Percentiles rank a stretch among this genome's conserved stretches.
phyloP scores from a whole-genome alignment of 1,140 invertebrate genomes.

The Calephelis virginiensis region DNA sequence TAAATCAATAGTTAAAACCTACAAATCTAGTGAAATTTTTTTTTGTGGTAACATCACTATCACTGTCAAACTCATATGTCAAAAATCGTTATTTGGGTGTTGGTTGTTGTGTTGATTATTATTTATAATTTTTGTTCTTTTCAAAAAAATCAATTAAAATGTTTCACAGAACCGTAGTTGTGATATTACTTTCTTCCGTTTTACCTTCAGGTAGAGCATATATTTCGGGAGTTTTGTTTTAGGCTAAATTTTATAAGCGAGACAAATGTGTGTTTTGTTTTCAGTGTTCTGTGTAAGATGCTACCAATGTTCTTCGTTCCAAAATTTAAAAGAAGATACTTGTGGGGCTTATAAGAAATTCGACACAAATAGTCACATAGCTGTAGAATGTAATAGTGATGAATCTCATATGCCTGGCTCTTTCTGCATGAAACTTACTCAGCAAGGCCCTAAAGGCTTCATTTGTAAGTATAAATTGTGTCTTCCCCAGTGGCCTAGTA shows the following conservation, averaged over 20 bases:
- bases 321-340: constrained; percentile 82
- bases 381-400: constrained; percentile 93
- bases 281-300: constrained; percentile 86
- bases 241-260: too few relatives aligned
- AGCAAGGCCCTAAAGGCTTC: constrained; percentile 93
- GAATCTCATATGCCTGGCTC: constrained; percentile 94
- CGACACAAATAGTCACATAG: constrained; percentile 87
- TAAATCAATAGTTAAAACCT: too few relatives aligned
- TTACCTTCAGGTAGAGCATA: constrained; percentile 21
- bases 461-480: constrained; percentile 87
- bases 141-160: not conserved
- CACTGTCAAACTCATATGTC: too few relatives aligned
- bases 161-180: not conserved
- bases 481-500: too few relatives aligned
- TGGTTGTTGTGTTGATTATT: not conserved
- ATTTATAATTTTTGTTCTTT: too few relatives aligned
- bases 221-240: too few relatives aligned
- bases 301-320: constrained; percentile 92
- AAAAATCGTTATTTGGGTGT: not conserved
- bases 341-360: constrained; percentile 93
- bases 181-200: constrained; percentile 14
- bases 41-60: too few relatives aligned
- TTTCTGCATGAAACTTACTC: constrained; percentile 94
- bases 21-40: too few relatives aligned
- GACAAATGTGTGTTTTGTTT: constrained; percentile 33